Evolutionary conservation across 2,797 vertebrate genomes (phyloP), one percentile per base, ranked within the genome.

Genomic region (Gymnoscopelus microlampas): DNA sequence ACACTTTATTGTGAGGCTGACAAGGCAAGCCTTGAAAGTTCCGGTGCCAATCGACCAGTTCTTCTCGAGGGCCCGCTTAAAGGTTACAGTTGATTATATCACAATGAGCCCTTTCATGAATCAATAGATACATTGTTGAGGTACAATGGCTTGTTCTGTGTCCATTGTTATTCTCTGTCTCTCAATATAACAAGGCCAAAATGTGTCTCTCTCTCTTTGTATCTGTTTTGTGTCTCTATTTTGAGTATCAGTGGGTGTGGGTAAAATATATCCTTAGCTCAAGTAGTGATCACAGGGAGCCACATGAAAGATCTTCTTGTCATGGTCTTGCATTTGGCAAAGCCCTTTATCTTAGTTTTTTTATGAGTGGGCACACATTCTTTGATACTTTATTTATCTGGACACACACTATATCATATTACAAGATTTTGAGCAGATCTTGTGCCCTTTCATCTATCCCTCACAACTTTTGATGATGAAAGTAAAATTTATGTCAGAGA

Each of bases 101-200:
- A 82, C 84, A 82, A 85, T 87, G 63, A 65, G 77, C 73, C 71
- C 77, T 78, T 84, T 87, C 69, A 69, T 56, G 77, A 78, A 85
- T 89, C 89, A 91, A 86, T 91, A 80, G 74, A 73, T 70, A 63
- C 66, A 83, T 87, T 91, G 87, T 90, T 79, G 49, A 86, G 79
- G 76, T 62, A 85, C 84, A 87, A 58, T 74, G 71, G 50, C 15
- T 66, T 48, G 60, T 53, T 85, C 73, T 78, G 55, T 81, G 70
- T 76, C 65, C 78, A 81, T 76, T 83, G 75, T 85, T 58, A 32
- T 64, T 71, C 66, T 67, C 69, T 61, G 65, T 70, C 61, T 84
- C 76, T 68, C 61, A 75, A 74, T 58, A 49, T 74, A 87, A 88
- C 78, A 81, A 85, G 77, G 72, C 54, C 48, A 44, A 44, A 32